Evolutionary conservation across 2,113 vertebrate genomes (phyloP), one percentile per base, ranked within the genome.

Genomic region (Campylomormyrus tamandua): DNA sequence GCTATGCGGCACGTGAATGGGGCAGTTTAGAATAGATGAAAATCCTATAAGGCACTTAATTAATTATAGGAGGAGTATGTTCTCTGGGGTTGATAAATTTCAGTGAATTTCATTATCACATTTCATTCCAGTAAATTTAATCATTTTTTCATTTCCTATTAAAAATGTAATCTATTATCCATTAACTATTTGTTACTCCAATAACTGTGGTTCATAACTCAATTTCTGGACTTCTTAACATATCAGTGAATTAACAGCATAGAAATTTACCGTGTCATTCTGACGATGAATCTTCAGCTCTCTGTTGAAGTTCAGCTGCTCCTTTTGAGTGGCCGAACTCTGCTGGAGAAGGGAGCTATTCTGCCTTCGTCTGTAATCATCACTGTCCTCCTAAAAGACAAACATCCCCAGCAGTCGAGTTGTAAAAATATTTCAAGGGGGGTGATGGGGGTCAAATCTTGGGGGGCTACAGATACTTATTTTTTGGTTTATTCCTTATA

Each of bases 351-450:
- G 42, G 24, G 83, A 3, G 0, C 15, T 10, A 13, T 27, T 17
- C 19, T 89, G 50, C n/a, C 31, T 62, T 11, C 5, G 52, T 31
- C 24, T 58, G 17, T 89, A 50, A 24, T 53, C 35, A 42, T 84
- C 80, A 48, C 80, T 53, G 39, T 85, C 89, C 46, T 48, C 88
- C 89, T 89, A 45, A 62, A 89, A 89, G 10, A 89, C 70, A 89
- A 15, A 19, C 49, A 62, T n/a, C 56, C 56, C 7, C 56, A 62
- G 24, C 3, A 62, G 56, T 62, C 0, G 3, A 62, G 24, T 62
- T 62, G 56, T 24, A 58, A 58, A 58, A 58, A 58, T 58, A 24
- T 56, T 56, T 56, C 53, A 21, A 56, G 6, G 53, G 19, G 53
- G 21, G 1, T 58, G 56, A 19, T 58, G 21, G 56, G 21, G 56